Evolutionary conservation across 2,888 invertebrate species (phyloP).

Genomic region (Colostygia pectinataria): DNA sequence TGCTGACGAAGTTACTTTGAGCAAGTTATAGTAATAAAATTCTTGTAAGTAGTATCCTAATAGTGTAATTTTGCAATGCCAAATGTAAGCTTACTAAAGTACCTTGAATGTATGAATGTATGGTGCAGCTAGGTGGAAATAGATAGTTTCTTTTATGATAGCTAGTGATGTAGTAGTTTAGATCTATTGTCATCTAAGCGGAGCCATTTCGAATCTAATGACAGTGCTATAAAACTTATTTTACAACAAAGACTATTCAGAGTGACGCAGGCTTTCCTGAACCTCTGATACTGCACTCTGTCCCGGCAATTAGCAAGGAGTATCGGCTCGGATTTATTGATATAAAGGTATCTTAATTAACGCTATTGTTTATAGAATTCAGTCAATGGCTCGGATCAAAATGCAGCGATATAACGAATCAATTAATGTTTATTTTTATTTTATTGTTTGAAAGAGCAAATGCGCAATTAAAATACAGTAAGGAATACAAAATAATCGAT

Average conservation of each 20-base stretch:
- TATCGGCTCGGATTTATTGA: slow-evolving; percentile 64
- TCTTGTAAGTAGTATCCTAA: too few relatives aligned
- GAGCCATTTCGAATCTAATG: background rate
- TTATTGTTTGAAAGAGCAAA: slow-evolving; percentile 24
- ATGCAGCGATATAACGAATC: slow-evolving; percentile 23
- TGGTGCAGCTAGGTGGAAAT: too few relatives aligned
- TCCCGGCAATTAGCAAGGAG: slow-evolving; percentile 72
- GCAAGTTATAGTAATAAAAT: too few relatives aligned
- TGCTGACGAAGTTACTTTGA: too few relatives aligned
- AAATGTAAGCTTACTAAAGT: too few relatives aligned
- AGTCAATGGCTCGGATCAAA: slow-evolving; percentile 17
- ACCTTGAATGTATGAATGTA: too few relatives aligned
- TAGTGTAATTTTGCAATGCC: too few relatives aligned
- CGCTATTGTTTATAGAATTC: slow-evolving; percentile 23
- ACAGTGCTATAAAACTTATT: background rate
- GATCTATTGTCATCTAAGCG: too few relatives aligned
- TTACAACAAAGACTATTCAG: slow-evolving; percentile 52
- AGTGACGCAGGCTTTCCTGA: slow-evolving; percentile 40
- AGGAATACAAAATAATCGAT: too few relatives aligned
- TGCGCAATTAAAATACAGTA: background rate
- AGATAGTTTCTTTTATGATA: too few relatives aligned
- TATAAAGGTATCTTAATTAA: slow-evolving; percentile 65
- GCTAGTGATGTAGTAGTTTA: too few relatives aligned
- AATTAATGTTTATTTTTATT: slow-evolving; percentile 20
- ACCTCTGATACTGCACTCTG: slow-evolving; percentile 59